phyloP scores from a whole-genome alignment of 2,797 vertebrate genomes.

The Glyptemys insculpta region DNA sequence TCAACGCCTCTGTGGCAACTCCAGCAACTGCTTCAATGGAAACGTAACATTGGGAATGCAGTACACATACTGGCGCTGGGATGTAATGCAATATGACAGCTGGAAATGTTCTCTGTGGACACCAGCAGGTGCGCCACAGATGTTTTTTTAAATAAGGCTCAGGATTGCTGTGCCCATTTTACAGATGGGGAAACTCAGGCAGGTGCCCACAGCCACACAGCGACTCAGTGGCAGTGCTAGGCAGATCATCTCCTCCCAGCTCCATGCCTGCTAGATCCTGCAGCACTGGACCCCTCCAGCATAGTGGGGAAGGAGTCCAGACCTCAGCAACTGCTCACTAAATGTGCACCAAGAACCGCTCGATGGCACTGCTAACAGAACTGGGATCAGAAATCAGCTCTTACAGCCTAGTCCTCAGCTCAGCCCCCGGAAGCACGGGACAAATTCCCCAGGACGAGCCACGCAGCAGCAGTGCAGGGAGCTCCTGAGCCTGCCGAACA shows the following conservation, averaged over 20 bases:
- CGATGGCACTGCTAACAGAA: neutral
- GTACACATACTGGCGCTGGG: neutral
- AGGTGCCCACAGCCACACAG: neutral
- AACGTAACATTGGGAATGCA: neutral
- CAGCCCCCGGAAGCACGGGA: neutral
- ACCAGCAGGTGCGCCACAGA: neutral
- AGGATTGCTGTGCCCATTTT: neutral
- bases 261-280: neutral
- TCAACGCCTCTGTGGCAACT: neutral
- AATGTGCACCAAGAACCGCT: neutral
- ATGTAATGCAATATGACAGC: neutral
- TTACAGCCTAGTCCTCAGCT: neutral
- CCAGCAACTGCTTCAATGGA: neutral
- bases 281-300: neutral
- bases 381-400: neutral
- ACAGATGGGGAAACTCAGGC: neutral
- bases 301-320: neutral
- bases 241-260: neutral
- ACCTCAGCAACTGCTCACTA: neutral
- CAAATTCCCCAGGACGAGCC: neutral
- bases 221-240: neutral
- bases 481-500: neutral
- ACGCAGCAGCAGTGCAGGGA: neutral
- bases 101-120: neutral
- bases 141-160: neutral